Base-by-base conservation (phyloP, 2,888 invertebrate species). In the Busseola fusca region DNA sequence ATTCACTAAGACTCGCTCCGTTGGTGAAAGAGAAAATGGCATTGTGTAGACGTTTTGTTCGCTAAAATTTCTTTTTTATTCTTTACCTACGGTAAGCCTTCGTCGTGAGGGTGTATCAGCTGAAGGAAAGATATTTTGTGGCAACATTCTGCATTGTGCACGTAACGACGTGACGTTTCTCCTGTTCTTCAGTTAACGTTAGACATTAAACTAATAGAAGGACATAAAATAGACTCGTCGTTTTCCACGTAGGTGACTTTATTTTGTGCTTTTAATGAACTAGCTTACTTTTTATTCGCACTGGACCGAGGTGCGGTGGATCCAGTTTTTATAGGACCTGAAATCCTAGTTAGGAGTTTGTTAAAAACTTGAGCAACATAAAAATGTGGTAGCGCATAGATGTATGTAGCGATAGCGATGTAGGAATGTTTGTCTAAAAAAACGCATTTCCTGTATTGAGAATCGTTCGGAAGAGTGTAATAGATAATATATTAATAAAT, bases 11-110 rank as follows among this genome's bases (percentile, higher is more conserved):
- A 92, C 92, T 89, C 90, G 92, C 92, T 91, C 87, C 86, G 91
- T 89, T 89, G 88, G 90, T 94, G 94, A 94, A 95, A 95, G 93
- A 93, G 93, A 93, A 95, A 95, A 95, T 93, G 94, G 94, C 90
- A 94, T 94, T 95, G 94, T 95, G 94, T 91, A 91, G 89, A 91
- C 91, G 92, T 92, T 94, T 93, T 94, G 94, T 94, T 92, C 90
- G 89, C 86, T 86, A 89, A 91, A 90, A 88, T 90, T 90, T 88
- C 86, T 88, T 91, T 93, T 93, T 93, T 90, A 88, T 91, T 91
- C 88, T 87, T 87, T 84, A 84, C 84, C 85, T 84, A 84, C 83
- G 84, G 85, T 87, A 83, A 84, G 86, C 88, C 84, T 87, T 84
- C 76, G 86, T 87, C 85, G 87, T 83, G 83, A 78, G 84, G 85